Conservation (phyloP, 1,140 invertebrate genomes). For the Cryptotermes secundus region DNA sequence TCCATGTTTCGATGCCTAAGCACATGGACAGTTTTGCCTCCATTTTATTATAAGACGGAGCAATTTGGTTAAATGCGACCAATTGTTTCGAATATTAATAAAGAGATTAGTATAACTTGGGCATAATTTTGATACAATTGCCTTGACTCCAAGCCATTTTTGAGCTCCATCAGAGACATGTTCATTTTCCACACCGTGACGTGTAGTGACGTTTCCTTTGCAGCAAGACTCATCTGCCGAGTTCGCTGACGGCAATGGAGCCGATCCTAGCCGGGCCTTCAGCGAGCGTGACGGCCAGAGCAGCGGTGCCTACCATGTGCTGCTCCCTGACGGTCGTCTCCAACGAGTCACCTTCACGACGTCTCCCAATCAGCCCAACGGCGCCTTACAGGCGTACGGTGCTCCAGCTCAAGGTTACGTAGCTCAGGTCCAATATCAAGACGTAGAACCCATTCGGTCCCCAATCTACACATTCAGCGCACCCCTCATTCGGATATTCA, state of each 20-base stretch:
- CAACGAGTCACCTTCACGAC: constrained; percentile 38
- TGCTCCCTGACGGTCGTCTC: constrained; percentile 38
- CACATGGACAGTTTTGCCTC: too few species aligned
- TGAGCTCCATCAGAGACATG: too few species aligned
- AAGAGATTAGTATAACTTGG: too few species aligned
- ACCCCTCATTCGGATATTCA: constrained; percentile 39
- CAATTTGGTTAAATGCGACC: too few species aligned
- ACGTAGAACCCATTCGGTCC: constrained; percentile 40
- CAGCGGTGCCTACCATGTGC: constrained; percentile 38
- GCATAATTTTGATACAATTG: too few species aligned
- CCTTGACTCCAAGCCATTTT: too few species aligned
- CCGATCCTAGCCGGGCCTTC: not conserved
- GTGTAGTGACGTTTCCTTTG: too few species aligned
- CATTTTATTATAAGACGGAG: too few species aligned
- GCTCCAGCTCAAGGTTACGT: constrained; percentile 32
- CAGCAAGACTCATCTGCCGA: constrained; percentile 20
- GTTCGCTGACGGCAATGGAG: constrained; percentile 19
- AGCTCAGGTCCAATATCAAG: constrained; percentile 41
- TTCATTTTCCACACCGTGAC: too few species aligned
- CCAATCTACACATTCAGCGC: constrained; percentile 40
- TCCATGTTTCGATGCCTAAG: too few species aligned
- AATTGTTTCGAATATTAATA: too few species aligned
- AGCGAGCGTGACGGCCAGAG: constrained; percentile 29
- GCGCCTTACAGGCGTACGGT: constrained; percentile 18
- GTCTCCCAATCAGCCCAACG: constrained; percentile 13